phyloP scores from a whole-genome alignment of 2,113 vertebrate genomes.

The Nipponia nippon region DNA sequence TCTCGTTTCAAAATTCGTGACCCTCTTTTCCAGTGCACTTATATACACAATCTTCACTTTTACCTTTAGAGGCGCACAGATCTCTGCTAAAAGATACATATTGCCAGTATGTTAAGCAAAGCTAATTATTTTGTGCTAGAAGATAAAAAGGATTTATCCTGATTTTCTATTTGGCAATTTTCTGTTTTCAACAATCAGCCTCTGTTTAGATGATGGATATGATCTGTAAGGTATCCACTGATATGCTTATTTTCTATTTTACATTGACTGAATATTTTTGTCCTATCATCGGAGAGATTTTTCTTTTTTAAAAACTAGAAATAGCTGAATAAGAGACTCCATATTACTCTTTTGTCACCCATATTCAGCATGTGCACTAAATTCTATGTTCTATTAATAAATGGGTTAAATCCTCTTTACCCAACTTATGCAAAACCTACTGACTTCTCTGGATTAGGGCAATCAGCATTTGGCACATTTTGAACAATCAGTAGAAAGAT shows the following conservation, averaged over 20 bases:
- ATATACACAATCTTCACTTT: not conserved
- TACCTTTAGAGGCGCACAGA: not conserved
- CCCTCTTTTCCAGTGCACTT: not conserved
- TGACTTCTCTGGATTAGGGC: not conserved
- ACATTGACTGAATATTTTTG: not conserved
- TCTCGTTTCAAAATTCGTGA: not conserved
- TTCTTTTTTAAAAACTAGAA: not conserved
- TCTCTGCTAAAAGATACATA: not conserved
- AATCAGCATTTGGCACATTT: not conserved
- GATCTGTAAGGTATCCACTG: not conserved
- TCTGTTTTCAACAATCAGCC: not conserved
- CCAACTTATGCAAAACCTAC: conserved; percentile 4
- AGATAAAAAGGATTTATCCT: not conserved
- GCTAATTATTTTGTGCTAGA: not conserved
- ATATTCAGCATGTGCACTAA: not conserved
- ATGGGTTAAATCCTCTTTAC: conserved; percentile 32
- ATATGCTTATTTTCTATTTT: not conserved
- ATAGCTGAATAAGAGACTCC: not conserved
- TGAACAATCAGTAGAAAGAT: not conserved
- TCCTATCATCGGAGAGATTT: not conserved
- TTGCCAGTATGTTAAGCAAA: not conserved
- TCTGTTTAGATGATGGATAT: not conserved
- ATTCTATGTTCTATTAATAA: not conserved
- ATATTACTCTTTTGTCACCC: not conserved
- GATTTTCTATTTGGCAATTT: not conserved